Conservation (phyloP, 2,113 vertebrate genomes). For the Passerina amoena region DNA sequence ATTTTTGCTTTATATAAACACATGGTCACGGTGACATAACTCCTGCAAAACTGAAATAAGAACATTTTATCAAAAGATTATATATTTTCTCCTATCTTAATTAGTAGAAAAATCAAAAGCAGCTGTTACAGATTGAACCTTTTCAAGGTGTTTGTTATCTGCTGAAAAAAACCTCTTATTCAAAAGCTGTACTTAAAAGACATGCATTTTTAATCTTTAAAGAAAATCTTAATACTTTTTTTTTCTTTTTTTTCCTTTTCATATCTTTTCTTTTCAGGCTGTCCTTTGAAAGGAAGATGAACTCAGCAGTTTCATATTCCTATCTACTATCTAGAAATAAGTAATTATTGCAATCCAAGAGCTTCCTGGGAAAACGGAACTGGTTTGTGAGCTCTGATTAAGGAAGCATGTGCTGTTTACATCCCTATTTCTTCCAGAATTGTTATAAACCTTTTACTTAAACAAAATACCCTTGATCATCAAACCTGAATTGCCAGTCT, state of each 20-base stretch:
- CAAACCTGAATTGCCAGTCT: background rate
- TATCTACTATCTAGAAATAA: background rate
- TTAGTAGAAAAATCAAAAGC: background rate
- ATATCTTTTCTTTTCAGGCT: background rate
- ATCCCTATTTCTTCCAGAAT: background rate
- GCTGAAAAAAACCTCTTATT: background rate
- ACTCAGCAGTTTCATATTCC: background rate
- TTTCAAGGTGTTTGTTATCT: background rate
- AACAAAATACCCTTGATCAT: background rate
- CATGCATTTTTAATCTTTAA: background rate
- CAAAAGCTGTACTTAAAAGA: background rate
- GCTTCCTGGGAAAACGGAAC: constrained; percentile 2
- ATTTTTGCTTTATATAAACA: background rate
- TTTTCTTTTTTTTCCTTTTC: background rate
- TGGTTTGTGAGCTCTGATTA: background rate
- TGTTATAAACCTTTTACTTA: background rate
- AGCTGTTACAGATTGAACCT: background rate
- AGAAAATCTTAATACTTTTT: background rate
- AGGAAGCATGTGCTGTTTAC: background rate
- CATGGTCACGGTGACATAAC: background rate
- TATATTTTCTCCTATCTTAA: background rate
- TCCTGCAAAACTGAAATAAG: background rate
- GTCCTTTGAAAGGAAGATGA: background rate
- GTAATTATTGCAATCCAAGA: background rate
- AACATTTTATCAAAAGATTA: background rate